phyloP scores from a whole-genome alignment of 2,888 invertebrate species.

The Nomada flava region DNA sequence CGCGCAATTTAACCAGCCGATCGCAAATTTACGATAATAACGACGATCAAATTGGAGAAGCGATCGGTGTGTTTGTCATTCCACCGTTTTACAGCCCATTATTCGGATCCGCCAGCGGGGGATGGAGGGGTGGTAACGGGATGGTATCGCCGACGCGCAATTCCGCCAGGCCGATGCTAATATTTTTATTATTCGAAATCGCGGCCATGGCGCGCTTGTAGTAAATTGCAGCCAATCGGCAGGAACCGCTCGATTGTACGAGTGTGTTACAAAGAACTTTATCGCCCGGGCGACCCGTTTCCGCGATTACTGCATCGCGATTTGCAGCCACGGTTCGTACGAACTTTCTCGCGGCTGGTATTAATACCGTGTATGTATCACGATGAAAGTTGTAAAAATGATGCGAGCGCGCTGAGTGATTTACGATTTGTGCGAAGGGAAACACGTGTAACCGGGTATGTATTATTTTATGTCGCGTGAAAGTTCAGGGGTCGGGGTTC shows the following conservation, averaged over 20 bases:
- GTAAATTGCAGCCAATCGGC: constrained; percentile 4
- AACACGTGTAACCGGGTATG: neutral
- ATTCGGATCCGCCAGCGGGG: neutral
- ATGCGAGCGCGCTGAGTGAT: neutral
- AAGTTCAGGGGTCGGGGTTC: neutral
- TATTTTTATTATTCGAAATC: constrained; percentile 36
- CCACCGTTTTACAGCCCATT: constrained; percentile 37
- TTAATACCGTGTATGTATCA: constrained; percentile 19
- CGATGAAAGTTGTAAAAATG: constrained; percentile 22
- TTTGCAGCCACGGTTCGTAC: neutral
- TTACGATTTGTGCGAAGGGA: neutral
- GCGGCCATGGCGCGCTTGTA: neutral
- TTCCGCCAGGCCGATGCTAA: neutral
- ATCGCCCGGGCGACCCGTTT: neutral
- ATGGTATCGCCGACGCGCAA: neutral
- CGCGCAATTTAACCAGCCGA: constrained; percentile 16
- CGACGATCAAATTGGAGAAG: constrained; percentile 36
- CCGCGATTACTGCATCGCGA: neutral
- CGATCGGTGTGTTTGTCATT: constrained; percentile 38
- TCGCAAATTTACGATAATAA: constrained; percentile 46
- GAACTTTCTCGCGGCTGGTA: neutral
- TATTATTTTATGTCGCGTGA: neutral
- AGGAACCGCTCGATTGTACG: neutral
- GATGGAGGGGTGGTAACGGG: too few relatives aligned
- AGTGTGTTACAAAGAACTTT: constrained; percentile 16